Evolutionary conservation across 2,113 vertebrate species (phyloP), one percentile per base, ranked within the genome.

Genomic region (Coreoperca whiteheadi): DNA sequence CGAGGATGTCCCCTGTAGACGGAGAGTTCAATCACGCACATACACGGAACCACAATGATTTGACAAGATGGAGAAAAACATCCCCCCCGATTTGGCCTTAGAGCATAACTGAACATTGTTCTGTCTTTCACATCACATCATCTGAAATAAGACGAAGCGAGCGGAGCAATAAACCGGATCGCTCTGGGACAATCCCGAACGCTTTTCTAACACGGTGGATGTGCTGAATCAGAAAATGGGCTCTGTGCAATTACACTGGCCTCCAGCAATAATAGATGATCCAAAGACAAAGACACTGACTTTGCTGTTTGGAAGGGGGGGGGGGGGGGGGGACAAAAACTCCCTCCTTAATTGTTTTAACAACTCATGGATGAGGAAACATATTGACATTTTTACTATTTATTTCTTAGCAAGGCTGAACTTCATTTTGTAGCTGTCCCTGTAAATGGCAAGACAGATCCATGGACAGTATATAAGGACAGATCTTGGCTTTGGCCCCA

Each of bases 141-240:
- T 79, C 68, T 59, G 83, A 91, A 91, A 85, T 85, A 85, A 87
- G 77, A 87, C 15, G 6, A 50, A 61, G 74, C 3, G 23, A 86
- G 63, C 0, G 39, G 82, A 88, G 86, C 87, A 77, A 88, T 90
- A 89, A 87, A 83, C 51, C 28, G 11, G 15, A 77, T 67, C 41
- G 77, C 91, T 37, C 43, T 76, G 83, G 85, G 87, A 88, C 85
- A 74, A 50, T 57, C 74, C 63, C 81, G 86, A 93, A 86, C 89
- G 84, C 86, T 91, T 91, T 87, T 85, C 76, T 79, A 77, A 84
- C 66, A 53, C 23, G 3, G 77, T 30, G 51, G 86, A 89, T 89
- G 80, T 74, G 88, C 89, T 90, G 88, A 92, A 85, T 90, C 81
- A 82, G 83, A 87, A 84, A 80, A 79, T 69, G 71, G 79, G 56